These are phyloP conservation scores for Caenorhabditis sp. DNA, from an alignment of 2,888 invertebrate species.

Conservation along the genomic window DNA sequence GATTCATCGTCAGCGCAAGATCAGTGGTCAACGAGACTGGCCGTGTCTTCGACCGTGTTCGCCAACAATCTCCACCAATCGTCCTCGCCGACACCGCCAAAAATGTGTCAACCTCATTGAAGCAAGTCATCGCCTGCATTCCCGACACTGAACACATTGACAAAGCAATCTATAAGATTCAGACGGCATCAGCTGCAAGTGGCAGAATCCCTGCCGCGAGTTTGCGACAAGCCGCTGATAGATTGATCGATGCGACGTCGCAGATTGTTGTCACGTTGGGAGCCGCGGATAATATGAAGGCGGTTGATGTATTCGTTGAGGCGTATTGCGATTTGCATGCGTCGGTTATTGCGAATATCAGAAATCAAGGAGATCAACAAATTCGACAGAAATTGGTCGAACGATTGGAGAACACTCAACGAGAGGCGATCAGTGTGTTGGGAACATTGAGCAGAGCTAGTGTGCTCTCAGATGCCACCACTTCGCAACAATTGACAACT, in stretches of 20 bases:
- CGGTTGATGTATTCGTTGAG: conserved; percentile 62
- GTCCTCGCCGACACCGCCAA: conserved; percentile 59
- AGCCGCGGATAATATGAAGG: conserved; percentile 50
- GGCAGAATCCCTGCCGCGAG: conserved; percentile 82
- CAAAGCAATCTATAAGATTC: conserved; percentile 79
- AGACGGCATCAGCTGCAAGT: conserved; percentile 73
- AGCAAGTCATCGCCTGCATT: conserved; percentile 82
- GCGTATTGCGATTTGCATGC: conserved; percentile 63
- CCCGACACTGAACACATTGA: conserved; percentile 95
- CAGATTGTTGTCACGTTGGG: conserved; percentile 77
- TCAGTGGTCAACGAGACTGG: conserved; percentile 68
- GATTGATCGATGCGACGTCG: conserved; percentile 84
- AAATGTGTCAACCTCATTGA: conserved; percentile 75
- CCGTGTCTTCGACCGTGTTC: conserved; percentile 63
- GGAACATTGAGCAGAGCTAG: conserved; percentile 40
- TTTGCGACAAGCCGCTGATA: conserved; percentile 84
- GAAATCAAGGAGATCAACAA: conserved; percentile 15
- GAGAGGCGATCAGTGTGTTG: conserved; percentile 55
- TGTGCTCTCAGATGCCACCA: conserved; percentile 41
- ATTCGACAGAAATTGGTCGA: conserved; percentile 17
- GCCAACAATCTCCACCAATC: conserved; percentile 50
- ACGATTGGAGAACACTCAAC: conserved; percentile 47
- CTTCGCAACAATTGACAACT: conserved; percentile 52
- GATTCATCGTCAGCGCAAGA: conserved; percentile 59
- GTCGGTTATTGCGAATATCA: conserved; percentile 50